phyloP scores from a whole-genome alignment of 2,113 vertebrate genomes.

The Perognathus longimembris region DNA sequence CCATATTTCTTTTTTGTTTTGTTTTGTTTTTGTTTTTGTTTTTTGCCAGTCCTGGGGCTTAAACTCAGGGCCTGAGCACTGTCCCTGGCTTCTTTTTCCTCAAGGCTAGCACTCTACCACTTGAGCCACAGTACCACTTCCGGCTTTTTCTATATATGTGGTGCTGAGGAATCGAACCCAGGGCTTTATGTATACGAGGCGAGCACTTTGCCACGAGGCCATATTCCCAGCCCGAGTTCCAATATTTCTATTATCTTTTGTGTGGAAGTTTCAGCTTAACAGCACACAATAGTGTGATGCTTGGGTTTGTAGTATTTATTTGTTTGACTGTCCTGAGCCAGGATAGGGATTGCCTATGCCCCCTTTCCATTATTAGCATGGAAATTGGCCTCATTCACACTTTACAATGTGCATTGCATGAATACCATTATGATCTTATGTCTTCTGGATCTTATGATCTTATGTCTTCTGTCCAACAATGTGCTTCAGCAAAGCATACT shows the following conservation, averaged over 20 bases:
- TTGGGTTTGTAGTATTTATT: not conserved
- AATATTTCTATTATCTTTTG: not conserved
- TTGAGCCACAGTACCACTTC: too few relatives aligned
- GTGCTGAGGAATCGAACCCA: too few relatives aligned
- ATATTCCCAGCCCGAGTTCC: too few relatives aligned
- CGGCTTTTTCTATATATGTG: too few relatives aligned
- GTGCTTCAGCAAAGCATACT: not conserved
- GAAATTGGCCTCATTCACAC: not conserved
- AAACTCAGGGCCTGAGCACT: too few relatives aligned
- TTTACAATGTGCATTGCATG: not conserved
- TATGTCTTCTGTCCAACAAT: not conserved
- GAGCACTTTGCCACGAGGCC: too few relatives aligned
- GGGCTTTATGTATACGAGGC: too few relatives aligned
- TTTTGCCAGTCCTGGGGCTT: too few relatives aligned
- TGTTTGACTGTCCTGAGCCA: not conserved
- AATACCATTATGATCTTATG: not conserved
- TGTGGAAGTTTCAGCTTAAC: fast-evolving
- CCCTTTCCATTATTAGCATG: not conserved
- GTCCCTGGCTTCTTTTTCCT: too few relatives aligned
- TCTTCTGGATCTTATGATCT: too few relatives aligned
- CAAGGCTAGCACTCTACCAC: too few relatives aligned
- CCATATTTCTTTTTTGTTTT: not conserved
- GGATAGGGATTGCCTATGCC: not conserved
- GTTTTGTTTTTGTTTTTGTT: too few relatives aligned
- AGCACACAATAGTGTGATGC: fast-evolving